A percentile compares a stretch with the other conserved stretches of the same genome.
Evolutionary conservation across 2,888 invertebrate genomes (phyloP).

Genomic region (Drosophila suboccidentalis): DNA sequence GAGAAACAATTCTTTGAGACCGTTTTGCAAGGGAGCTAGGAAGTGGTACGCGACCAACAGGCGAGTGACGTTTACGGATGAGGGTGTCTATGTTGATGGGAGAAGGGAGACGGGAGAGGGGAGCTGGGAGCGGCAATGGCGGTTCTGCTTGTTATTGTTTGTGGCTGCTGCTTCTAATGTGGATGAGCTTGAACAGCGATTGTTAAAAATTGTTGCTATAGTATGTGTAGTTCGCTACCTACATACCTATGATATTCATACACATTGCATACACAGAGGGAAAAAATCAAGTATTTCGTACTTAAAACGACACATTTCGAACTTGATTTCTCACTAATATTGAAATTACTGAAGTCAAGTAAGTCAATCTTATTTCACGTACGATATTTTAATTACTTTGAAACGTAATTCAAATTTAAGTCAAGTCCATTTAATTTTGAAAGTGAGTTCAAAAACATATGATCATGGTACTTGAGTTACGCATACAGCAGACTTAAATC

Average conservation of each 20-base stretch:
- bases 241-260: neutral
- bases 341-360: no score
- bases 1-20: slow-evolving; percentile 70
- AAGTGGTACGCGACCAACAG: neutral
- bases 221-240: slow-evolving; percentile 60
- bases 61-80: neutral
- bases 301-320: no score
- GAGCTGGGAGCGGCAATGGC: slow-evolving; percentile 6
- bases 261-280: neutral
- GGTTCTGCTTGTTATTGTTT: slow-evolving; percentile 42
- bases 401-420: no score
- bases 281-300: no score
- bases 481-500: no score
- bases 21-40: slow-evolving; percentile 47
- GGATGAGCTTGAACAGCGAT: slow-evolving; percentile 51
- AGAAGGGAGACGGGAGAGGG: no score
- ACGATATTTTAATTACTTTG: no score
- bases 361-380: no score
- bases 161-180: slow-evolving; percentile 42
- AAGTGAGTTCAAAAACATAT: no score
- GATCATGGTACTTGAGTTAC: no score
- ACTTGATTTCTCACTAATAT: no score
- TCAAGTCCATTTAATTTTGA: no score
- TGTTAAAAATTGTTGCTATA: slow-evolving; percentile 50
- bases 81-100: neutral